Evolutionary conservation across 2,888 invertebrate species (phyloP).

Genomic region (Apocheima hispidaria): DNA sequence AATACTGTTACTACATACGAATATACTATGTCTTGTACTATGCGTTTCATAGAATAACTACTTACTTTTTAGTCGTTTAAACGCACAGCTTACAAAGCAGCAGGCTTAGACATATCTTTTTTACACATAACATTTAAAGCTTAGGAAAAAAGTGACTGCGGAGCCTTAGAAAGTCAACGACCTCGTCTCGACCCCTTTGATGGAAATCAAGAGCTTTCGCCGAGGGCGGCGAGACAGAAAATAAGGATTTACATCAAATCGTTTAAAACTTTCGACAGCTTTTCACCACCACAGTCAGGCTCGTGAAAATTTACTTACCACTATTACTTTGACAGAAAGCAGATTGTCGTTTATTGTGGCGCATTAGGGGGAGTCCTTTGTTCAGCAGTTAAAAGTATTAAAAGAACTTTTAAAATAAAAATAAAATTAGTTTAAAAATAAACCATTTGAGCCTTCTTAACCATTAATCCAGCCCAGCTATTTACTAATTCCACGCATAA

Average conservation of each 20-base stretch:
- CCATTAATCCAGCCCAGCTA: neutral
- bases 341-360: too few relatives aligned
- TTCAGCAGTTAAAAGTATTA: too few relatives aligned
- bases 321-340: neutral
- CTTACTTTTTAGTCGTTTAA: too few relatives aligned
- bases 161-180: slow-evolving; percentile 23
- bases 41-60: too few relatives aligned
- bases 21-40: too few relatives aligned
- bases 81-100: too few relatives aligned
- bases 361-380: too few relatives aligned
- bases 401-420: too few relatives aligned
- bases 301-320: slow-evolving; percentile 1
- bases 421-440: neutral
- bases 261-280: slow-evolving; percentile 26
- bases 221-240: slow-evolving; percentile 23
- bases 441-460: too few relatives aligned
- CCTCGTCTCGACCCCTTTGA: slow-evolving; percentile 36
- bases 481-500: slow-evolving; percentile 15
- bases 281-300: slow-evolving; percentile 10
- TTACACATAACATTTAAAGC: too few relatives aligned
- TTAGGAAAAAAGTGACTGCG: neutral
- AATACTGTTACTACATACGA: too few relatives aligned
- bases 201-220: slow-evolving; percentile 23
- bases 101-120: too few relatives aligned
- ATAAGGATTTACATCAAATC: slow-evolving; percentile 26